Base-by-base conservation (phyloP, 2,888 invertebrate species). In the Pterostichus madidus region DNA sequence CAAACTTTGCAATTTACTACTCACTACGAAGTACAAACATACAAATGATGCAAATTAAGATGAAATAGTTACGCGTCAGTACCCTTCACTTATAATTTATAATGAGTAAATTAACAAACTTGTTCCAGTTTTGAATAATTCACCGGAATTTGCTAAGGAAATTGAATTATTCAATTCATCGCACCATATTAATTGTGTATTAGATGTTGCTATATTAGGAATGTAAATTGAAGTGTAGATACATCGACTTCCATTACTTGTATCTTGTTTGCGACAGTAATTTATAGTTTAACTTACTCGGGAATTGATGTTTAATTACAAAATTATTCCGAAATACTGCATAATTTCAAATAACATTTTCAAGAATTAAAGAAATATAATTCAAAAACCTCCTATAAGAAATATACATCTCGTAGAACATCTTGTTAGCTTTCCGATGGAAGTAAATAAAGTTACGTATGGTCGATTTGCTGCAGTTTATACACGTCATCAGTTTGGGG, bases 1-100 rank as follows among this genome's bases (percentile, higher is more conserved):
- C 80, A 68, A 80, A 80, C 68, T 80, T 68, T 15, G 46, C 80
- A 68, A 15, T 80, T 64, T 35, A 39, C 61, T 59, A 59, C 44
- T 64, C 13, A 68, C 68, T 68, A 71, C 31, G 64, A 56, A 10
- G 64, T 11, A 49, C 10, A 24, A 79, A 56, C 35, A 76, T n/a
- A 53, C 80, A 80, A 68, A 73, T 39, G 56, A 80, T 80, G 73
- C 53, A 80, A 80, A 80, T 80, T 80, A 80, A 52, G 53, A 53
- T 52, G 64, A 80, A 35, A 39, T 71, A 46, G 75, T 52, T 52
- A 10, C 52, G n/a, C 52, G 49, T 52, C 49, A 75, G 39, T 75
- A 13, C 46, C 13, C 46, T 17, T 44, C 73, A 11, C 44, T 73
- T 24, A 49, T 73, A 46, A 73, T 73, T 44, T 13, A 2, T 75